Evolutionary conservation across 2,797 vertebrate species (phyloP), one percentile per base, ranked within the genome.

Genomic region (Thunnus albacares): DNA sequence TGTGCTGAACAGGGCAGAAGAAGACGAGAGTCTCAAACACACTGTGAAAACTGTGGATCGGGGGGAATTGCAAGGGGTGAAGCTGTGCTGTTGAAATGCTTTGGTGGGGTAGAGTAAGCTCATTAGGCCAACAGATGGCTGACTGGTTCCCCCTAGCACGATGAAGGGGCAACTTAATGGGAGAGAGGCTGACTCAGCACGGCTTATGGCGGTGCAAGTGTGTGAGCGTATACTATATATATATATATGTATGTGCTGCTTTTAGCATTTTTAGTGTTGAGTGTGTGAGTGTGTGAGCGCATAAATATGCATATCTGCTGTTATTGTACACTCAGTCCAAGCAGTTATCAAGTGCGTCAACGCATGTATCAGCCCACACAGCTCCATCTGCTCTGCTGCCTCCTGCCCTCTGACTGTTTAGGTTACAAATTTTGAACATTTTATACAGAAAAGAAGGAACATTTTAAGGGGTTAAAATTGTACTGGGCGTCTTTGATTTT

Each of bases 91-190:
- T 49, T 67, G 79, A 72, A 65, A 22, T 24, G 64, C 71, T 77
- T 66, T 22, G 38, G 62, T 43, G 72, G 60, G 77, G 75, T 47
- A 30, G 68, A 75, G 56, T 72, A 30, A 69, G 79, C 84, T 87
- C 79, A 77, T 88, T 86, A 81, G 77, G 53, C 81, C 80, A 84
- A 82, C 89, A 89, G 87, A 91, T 89, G 88, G 87, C 66, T 18
- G 71, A 64, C 67, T 30, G 74, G 74, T 86, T 86, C 85, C 67
- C 70, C 59, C 0, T 24, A 51, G 64, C 80, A 52, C 43, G 0
- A 28, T 71, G 43, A 82, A 26, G 43, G 55, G 49, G 58, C 57
- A 79, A 59, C 65, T 51, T 55, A 22, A 78, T 38, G 24, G 18
- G 14, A 71, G 71, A 84, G 61, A 77, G 52, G 69, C 80, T 84